Percentiles rank a stretch among this genome's conserved stretches.
These are phyloP conservation scores for Drosophila anceps DNA, from an alignment of 2,888 invertebrate genomes.

Conservation along the genomic window DNA sequence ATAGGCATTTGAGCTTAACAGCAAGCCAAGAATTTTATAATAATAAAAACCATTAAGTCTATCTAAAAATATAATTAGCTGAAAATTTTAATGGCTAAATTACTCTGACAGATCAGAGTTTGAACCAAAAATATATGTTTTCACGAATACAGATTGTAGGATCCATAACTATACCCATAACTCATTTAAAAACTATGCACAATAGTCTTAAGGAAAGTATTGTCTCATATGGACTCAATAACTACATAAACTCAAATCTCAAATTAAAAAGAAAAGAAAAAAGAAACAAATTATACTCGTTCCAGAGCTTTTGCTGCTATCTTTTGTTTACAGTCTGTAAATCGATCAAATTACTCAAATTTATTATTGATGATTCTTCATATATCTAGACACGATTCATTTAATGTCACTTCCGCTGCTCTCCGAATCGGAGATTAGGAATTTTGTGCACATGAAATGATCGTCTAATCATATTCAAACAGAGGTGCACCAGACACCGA, in stretches of 20 bases:
- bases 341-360: constrained; percentile 1
- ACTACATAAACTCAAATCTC: no score
- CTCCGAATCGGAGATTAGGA: constrained; percentile 13
- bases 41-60: no score
- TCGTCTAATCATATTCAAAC: constrained; percentile 55
- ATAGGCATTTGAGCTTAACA: neutral
- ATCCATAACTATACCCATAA: no score
- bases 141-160: no score
- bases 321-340: neutral
- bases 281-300: neutral
- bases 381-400: neutral
- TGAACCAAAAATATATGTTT: no score
- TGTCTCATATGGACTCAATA: neutral
- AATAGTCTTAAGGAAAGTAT: neutral
- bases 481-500: constrained; percentile 33
- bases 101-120: no score
- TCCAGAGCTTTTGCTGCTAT: neutral
- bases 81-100: no score
- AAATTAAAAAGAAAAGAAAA: neutral
- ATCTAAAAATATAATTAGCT: no score
- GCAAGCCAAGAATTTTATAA: neutral
- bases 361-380: constrained; percentile 8
- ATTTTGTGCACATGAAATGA: constrained; percentile 30
- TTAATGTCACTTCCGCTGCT: constrained; percentile 6
- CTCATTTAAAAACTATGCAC: no score